Evolutionary conservation across 2,888 invertebrate species (phyloP), one percentile per base, ranked within the genome.

Genomic region (Hyalella azteca): DNA sequence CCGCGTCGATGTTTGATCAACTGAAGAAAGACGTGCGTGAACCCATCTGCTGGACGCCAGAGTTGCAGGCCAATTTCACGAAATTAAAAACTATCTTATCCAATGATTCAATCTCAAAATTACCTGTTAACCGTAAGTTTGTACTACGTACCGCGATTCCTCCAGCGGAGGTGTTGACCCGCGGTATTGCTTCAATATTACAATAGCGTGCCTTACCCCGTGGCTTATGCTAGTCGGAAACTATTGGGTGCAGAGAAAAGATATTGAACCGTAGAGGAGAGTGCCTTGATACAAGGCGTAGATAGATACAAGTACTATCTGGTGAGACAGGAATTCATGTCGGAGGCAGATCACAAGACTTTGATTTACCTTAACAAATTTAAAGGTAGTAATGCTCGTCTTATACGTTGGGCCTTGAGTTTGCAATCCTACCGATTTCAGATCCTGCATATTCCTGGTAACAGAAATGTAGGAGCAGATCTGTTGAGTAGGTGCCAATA

Each of bases 261-360:
- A n/a, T 79, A 76, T n/a, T 79, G 59, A 13, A 45, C 75, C 0
- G 59, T 76, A 36, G 79, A 79, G 40, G 45, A n/a, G 75, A 76
- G n/a, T 50, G 75, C 26, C 36, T 79, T 3, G 75, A 32, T 19
- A 75, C 41, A 15, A n/a, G 60, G 75, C 13, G 36, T 79, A 0
- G 19, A n/a, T 3, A 54, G 59, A 54, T 59, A 59, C 26, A 54
- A 41, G 11, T 79, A 32, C 26, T 79, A 79, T 22, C 19, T 75
- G 7, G 29, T 50, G 13, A 54, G 75, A 1, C 11, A 4, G 1
- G 75, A 76, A 41, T 76, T 79, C 29, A 22, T 79, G 40, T 26
- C 59, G 11, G 36, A 66, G n/a, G 66, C 36, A 15, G n/a, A n/a
- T n/a, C n/a, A n/a, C n/a, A n/a, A n/a, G n/a, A n/a, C n/a, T n/a